A percentile compares a stretch with the other conserved stretches of the same genome.
These are phyloP conservation scores for Pteronura brasiliensis DNA, from an alignment of 2,113 vertebrate genomes.

Conservation along the genomic window DNA sequence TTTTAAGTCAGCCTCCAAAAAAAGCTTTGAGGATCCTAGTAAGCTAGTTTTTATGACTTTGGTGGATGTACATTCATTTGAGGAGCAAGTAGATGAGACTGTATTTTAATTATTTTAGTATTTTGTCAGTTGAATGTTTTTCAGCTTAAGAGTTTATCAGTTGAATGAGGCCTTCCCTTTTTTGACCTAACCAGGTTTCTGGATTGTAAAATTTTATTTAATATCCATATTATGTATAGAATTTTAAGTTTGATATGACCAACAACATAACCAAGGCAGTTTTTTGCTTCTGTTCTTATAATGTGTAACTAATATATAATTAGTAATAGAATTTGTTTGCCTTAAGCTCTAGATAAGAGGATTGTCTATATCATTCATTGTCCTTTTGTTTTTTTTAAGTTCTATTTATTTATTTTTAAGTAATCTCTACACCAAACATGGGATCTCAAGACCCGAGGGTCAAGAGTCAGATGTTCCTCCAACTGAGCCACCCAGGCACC, in stretches of 20 bases:
- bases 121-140: background rate
- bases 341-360: background rate
- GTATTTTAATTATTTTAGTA: background rate
- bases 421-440: background rate
- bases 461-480: background rate
- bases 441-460: background rate
- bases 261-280: background rate
- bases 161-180: constrained; percentile 1
- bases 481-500: background rate
- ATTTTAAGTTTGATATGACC: constrained; percentile 26
- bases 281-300: constrained; percentile 20
- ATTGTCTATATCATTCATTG: background rate
- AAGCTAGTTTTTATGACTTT: background rate
- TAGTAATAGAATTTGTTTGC: background rate
- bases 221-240: background rate
- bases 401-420: background rate
- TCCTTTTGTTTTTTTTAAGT: background rate
- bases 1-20: background rate
- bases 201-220: constrained; percentile 34
- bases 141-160: background rate
- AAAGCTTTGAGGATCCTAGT: constrained; percentile 13
- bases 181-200: background rate
- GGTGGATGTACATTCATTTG: background rate
- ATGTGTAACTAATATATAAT: background rate
- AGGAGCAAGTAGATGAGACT: background rate